Evolutionary conservation across 2,888 invertebrate species (phyloP).

Genomic region (Lasioglossum lativentre): DNA sequence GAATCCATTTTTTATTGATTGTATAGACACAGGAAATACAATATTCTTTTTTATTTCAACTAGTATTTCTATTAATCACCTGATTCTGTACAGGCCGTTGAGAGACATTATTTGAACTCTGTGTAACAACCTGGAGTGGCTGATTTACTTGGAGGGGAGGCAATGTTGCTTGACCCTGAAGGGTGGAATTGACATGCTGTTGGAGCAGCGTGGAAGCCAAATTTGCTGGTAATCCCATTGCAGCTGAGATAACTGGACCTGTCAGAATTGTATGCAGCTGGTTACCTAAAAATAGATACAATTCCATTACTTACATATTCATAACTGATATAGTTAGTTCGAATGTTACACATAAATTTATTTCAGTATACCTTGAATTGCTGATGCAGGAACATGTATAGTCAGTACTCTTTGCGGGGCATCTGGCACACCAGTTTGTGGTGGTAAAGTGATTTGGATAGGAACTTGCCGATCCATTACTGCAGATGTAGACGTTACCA

Average conservation of each 20-base stretch:
- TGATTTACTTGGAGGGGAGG: conserved; percentile 80
- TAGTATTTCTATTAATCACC: conserved; percentile 60
- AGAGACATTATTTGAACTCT: conserved; percentile 74
- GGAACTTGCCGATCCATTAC: conserved; percentile 85
- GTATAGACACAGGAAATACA: background rate
- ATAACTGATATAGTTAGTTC: background rate
- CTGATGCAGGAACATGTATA: conserved; percentile 96
- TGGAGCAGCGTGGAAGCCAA: conserved; percentile 94
- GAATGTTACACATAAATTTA: background rate
- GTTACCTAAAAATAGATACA: conserved; percentile 83
- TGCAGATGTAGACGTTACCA: conserved; percentile 82
- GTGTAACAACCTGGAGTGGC: conserved; percentile 78
- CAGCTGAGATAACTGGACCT: conserved; percentile 95
- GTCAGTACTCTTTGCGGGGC: conserved; percentile 91
- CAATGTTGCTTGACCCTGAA: conserved; percentile 86
- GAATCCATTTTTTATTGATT: background rate
- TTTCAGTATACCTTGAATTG: conserved; percentile 88
- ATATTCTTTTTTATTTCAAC: background rate
- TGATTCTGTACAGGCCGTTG: conserved; percentile 78
- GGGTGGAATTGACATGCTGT: conserved; percentile 94
- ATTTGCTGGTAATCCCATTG: conserved; percentile 93
- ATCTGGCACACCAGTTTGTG: conserved; percentile 90
- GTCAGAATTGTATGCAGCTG: conserved; percentile 90
- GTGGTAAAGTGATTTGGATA: conserved; percentile 92
- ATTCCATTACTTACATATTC: background rate